These are phyloP conservation scores for Perdix hodgsoniae DNA, from an alignment of 2,797 vertebrate species.

Conservation along the genomic window DNA sequence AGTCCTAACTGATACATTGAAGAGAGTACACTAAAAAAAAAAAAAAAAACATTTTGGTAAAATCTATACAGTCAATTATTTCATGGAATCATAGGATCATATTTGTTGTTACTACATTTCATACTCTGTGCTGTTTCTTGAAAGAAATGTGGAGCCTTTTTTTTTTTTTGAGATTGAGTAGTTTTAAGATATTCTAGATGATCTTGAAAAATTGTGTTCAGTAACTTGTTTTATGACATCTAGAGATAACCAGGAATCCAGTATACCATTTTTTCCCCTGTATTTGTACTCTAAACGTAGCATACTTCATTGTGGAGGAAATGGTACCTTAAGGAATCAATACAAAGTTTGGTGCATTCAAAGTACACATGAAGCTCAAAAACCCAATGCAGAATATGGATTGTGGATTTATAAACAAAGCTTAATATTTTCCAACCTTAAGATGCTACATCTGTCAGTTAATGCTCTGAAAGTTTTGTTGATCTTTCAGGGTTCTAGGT, in stretches of 20 bases:
- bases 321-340: not conserved
- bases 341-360: not conserved
- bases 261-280: not conserved
- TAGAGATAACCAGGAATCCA: not conserved
- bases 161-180: not conserved
- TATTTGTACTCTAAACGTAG: not conserved
- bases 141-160: not conserved
- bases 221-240: not conserved
- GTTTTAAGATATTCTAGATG: not conserved
- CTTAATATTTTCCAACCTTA: not conserved
- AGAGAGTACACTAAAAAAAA: not conserved
- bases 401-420: not conserved
- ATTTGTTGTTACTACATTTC: not conserved
- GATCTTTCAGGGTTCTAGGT: not conserved
- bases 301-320: not conserved
- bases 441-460: not conserved
- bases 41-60: too few relatives aligned
- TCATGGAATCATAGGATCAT: not conserved
- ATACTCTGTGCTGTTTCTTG: not conserved
- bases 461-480: not conserved
- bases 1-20: not conserved
- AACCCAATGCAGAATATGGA: not conserved
- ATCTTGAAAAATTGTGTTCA: not conserved
- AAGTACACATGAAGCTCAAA: not conserved
- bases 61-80: not conserved